These are phyloP conservation scores for Trachelus iudaicus DNA, from an alignment of 2,888 invertebrate genomes.

Conservation along the genomic window DNA sequence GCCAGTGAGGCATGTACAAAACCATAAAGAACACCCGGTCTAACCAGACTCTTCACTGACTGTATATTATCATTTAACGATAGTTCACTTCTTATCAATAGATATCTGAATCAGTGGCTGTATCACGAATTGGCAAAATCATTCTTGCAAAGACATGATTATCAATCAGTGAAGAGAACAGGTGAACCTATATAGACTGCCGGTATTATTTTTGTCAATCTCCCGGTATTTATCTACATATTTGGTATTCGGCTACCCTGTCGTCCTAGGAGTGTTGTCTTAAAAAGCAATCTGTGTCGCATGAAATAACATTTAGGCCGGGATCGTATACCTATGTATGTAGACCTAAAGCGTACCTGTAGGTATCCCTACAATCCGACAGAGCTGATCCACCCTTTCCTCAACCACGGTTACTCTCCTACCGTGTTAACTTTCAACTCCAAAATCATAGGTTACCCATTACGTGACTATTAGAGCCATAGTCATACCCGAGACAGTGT, in stretches of 20 bases:
- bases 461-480: conserved; percentile 20
- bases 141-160: no score
- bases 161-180: no score
- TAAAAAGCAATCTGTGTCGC: conserved; percentile 50
- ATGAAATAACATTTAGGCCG: conserved; percentile 49
- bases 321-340: conserved; percentile 7
- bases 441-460: conserved; percentile 25
- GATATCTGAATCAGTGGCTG: no score
- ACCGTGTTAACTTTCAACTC: conserved; percentile 30
- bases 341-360: not conserved
- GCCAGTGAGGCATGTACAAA: conserved; percentile 27
- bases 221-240: conserved; percentile 48
- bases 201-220: conserved; percentile 52
- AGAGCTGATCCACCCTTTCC: not conserved
- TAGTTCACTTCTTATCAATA: no score
- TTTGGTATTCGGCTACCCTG: conserved; percentile 37
- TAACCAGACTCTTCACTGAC: no score
- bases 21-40: conserved; percentile 26
- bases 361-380: not conserved
- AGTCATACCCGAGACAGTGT: not conserved
- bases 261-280: conserved; percentile 39
- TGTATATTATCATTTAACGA: no score
- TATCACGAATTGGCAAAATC: no score
- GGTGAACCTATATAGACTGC: not conserved
- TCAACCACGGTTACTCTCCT: not conserved